Evolutionary conservation across 2,888 invertebrate genomes (phyloP).

Genomic region (Drosophila kanekoi): DNA sequence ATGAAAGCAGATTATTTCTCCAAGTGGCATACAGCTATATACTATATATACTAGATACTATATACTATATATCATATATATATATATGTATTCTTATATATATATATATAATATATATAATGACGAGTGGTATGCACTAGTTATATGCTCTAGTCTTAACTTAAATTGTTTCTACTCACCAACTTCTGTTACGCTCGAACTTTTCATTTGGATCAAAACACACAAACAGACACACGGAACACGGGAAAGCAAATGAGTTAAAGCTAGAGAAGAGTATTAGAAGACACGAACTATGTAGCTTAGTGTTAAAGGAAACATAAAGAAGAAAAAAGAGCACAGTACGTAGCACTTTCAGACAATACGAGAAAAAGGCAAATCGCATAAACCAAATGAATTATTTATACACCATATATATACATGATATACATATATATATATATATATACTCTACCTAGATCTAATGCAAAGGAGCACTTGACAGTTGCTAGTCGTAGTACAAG

Average conservation of each 20-base stretch:
- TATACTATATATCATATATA: conserved; percentile 45
- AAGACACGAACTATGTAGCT: conserved; percentile 64
- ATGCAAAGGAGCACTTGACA: conserved; percentile 40
- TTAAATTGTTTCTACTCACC: conserved; percentile 42
- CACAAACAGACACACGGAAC: conserved; percentile 12
- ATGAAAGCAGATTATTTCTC: conserved; percentile 22
- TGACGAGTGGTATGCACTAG: conserved; percentile 61
- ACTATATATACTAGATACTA: conserved; percentile 15
- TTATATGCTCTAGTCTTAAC: conserved; percentile 63
- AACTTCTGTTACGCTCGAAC: conserved; percentile 40
- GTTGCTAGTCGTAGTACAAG: conserved; percentile 45
- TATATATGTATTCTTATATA: conserved; percentile 11
- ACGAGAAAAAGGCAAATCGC: conserved; percentile 54
- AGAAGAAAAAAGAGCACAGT: conserved; percentile 30
- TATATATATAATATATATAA: too few species aligned
- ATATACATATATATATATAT: conserved; percentile 20
- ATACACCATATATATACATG: conserved; percentile 36
- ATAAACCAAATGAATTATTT: conserved; percentile 40
- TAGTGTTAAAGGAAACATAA: conserved; percentile 46
- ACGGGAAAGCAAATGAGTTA: not conserved
- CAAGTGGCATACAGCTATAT: conserved; percentile 38
- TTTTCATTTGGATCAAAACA: conserved; percentile 32
- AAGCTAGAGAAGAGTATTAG: conserved; percentile 1
- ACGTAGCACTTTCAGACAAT: conserved; percentile 79
- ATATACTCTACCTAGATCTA: conserved; percentile 33